A percentile compares a stretch with the other conserved stretches of the same genome.
These are phyloP conservation scores for Acleris cristana DNA, from an alignment of 2,888 invertebrate species.

Conservation along the genomic window DNA sequence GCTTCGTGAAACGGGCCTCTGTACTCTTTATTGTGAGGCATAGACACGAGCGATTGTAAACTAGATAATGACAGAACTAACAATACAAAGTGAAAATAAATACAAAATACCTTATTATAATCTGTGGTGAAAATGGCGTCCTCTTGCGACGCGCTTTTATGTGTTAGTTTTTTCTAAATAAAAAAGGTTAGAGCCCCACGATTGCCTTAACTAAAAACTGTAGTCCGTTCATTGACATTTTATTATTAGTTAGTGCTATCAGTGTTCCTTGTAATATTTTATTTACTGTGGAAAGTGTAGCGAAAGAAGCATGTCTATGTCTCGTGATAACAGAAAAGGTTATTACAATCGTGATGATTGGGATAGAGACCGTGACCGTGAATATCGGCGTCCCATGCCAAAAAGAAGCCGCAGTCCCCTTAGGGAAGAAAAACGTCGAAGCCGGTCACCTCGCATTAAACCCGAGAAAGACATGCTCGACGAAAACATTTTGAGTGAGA, in stretches of 20 bases:
- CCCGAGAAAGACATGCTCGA: slow-evolving; percentile 69
- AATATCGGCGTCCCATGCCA: slow-evolving; percentile 40
- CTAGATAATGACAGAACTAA: no score
- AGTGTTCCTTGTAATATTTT: slow-evolving; percentile 3
- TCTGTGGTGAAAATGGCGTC: slow-evolving; percentile 29
- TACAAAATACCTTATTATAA: no score
- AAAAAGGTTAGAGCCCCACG: neutral
- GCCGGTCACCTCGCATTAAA: slow-evolving; percentile 65
- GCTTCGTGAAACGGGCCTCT: no score
- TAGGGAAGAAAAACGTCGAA: slow-evolving; percentile 56
- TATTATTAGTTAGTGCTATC: slow-evolving; percentile 1
- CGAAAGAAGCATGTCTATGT: slow-evolving; percentile 57
- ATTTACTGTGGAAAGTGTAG: slow-evolving; percentile 5
- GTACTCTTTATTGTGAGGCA: no score
- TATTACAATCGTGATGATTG: slow-evolving; percentile 46
- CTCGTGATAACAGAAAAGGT: slow-evolving; percentile 58
- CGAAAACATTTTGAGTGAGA: slow-evolving; percentile 74
- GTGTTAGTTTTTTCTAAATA: slow-evolving; percentile 1
- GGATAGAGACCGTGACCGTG: slow-evolving; percentile 37
- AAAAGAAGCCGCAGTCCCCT: slow-evolving; percentile 64
- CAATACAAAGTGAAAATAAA: no score
- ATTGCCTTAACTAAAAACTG: neutral
- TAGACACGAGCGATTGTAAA: no score
- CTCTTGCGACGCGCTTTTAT: neutral
- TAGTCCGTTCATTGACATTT: neutral